These are phyloP conservation scores for Sebastes fasciatus DNA, from an alignment of 2,113 vertebrate species.

Conservation along the genomic window DNA sequence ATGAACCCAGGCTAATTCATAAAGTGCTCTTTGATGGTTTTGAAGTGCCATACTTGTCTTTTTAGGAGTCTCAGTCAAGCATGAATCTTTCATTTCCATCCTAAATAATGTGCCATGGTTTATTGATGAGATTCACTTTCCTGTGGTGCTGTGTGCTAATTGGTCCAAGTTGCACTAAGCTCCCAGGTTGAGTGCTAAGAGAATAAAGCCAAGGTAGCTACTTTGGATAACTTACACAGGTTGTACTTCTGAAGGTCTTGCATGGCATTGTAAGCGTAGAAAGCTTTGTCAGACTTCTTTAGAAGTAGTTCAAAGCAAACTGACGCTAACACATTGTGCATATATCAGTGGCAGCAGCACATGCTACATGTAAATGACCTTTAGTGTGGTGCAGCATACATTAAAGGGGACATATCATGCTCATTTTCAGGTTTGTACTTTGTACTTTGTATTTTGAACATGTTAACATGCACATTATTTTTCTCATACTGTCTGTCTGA, in stretches of 20 bases:
- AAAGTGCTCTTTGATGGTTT: conserved; percentile 58
- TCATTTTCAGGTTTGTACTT: too few relatives aligned
- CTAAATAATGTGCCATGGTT: conserved; percentile 74
- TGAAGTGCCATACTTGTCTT: conserved; percentile 48
- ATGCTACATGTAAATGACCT: background rate
- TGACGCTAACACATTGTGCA: background rate
- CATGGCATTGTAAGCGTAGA: background rate
- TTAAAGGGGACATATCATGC: background rate
- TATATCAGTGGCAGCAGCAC: background rate
- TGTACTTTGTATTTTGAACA: too few relatives aligned
- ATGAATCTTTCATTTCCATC: conserved; percentile 74
- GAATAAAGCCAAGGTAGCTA: conserved; percentile 12
- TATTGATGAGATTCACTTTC: conserved; percentile 74
- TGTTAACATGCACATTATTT: too few relatives aligned
- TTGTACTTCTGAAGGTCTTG: conserved; percentile 2
- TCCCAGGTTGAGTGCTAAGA: conserved; percentile 13
- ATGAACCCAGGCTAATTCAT: conserved; percentile 45
- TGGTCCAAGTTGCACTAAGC: conserved; percentile 44
- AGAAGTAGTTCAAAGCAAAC: background rate
- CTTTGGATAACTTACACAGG: conserved; percentile 20
- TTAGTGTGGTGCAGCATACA: background rate
- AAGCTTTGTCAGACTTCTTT: conserved; percentile 3
- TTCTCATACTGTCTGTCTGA: too few relatives aligned
- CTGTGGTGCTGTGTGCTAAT: conserved; percentile 67
- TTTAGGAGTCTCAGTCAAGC: conserved; percentile 45